Evolutionary conservation across 2,113 vertebrate genomes (phyloP).

Genomic region (Petaurus breviceps): DNA sequence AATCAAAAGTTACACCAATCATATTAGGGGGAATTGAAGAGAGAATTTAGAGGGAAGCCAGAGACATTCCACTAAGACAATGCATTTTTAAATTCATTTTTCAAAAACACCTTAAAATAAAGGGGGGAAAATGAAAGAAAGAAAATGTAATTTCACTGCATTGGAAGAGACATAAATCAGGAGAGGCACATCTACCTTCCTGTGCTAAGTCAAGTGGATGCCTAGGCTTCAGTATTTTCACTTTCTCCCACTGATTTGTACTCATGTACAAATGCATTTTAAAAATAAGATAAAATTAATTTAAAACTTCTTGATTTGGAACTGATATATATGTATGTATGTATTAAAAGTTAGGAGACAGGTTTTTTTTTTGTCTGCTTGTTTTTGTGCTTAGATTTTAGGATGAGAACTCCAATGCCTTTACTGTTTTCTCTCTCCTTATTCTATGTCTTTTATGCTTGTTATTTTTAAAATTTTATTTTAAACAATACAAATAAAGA

Average conservation of each 20-base stretch:
- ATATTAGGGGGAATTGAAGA: neutral
- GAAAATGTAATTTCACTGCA: neutral
- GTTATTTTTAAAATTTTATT: neutral
- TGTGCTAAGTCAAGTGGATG: neutral
- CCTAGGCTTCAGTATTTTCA: neutral
- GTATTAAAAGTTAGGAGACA: neutral
- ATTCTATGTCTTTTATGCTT: neutral
- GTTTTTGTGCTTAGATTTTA: neutral
- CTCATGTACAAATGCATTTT: neutral
- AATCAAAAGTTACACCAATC: conserved; percentile 10
- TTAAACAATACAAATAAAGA: neutral
- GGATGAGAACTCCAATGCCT: neutral
- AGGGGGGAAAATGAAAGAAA: neutral
- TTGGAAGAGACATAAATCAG: neutral
- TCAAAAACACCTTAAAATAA: neutral
- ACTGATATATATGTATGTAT: too few relatives aligned
- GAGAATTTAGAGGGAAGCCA: neutral
- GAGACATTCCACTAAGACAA: neutral
- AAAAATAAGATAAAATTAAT: neutral
- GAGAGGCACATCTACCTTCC: neutral
- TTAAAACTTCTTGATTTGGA: neutral
- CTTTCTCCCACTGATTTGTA: neutral
- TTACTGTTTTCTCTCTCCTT: neutral
- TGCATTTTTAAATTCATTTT: conserved; percentile 30
- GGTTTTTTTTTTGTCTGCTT: too few relatives aligned